A percentile compares a stretch with the other conserved stretches of the same genome.
Conservation (phyloP, 2,113 vertebrate genomes). For the Neomonachus schauinslandi region DNA sequence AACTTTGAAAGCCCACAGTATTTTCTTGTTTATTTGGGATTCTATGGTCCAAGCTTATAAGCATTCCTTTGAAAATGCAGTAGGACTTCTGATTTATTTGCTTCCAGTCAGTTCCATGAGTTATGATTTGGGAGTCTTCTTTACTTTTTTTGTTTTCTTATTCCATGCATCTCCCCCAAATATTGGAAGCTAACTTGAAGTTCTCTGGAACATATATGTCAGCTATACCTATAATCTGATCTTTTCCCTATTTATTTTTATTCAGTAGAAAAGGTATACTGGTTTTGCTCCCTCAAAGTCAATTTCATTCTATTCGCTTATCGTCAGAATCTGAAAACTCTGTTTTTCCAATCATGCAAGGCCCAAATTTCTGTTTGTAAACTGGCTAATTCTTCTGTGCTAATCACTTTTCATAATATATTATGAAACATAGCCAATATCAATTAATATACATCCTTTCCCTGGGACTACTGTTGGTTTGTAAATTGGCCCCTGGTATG, state of each 20-base stretch:
- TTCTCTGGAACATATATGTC: not conserved
- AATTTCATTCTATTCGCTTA: not conserved
- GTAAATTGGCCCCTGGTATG: not conserved
- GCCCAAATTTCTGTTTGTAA: not conserved
- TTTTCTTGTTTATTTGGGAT: not conserved
- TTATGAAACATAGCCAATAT: not conserved
- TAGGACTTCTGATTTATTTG: not conserved
- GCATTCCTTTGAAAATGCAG: not conserved
- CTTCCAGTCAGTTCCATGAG: not conserved
- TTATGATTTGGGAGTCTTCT: not conserved
- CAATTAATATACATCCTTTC: not conserved
- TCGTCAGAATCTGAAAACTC: not conserved
- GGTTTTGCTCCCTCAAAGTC: not conserved
- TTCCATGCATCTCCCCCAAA: not conserved
- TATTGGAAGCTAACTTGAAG: not conserved
- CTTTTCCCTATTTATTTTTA: not conserved
- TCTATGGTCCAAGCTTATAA: not conserved
- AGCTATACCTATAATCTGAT: not conserved
- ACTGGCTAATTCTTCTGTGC: not conserved
- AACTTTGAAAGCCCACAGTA: not conserved
- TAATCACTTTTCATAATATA: not conserved
- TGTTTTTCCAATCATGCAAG: not conserved
- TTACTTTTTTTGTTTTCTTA: not conserved
- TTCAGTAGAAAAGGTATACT: not conserved
- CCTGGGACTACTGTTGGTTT: not conserved